Evolutionary conservation across 2,888 invertebrate species (phyloP), one percentile per base, ranked within the genome.

Genomic region (Labia minor): DNA sequence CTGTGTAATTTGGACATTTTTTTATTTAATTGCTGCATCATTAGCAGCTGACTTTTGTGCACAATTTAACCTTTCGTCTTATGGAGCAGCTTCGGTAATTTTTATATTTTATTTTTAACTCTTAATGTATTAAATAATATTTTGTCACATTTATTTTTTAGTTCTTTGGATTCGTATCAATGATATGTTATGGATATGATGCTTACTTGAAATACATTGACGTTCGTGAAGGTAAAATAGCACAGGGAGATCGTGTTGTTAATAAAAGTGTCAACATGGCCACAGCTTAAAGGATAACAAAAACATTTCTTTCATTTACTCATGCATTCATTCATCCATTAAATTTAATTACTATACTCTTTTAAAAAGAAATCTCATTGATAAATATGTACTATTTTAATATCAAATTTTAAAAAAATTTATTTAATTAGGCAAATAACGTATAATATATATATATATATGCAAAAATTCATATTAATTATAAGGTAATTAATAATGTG

Each of bases 111-210:
- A 26, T 26, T 19, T 64, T 18, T 21, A 16, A 26, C 18, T n/a
- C 20, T 4, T 65, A 19, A 49, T 37, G 16, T 21, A 14, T 1
- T 37, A 18, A 14, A 21, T 37, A 26, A 18, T 8, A 11, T 10
- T 21, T 3, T 16, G 20, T 26, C n/a, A n/a, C n/a, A n/a, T 63
- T 37, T 71, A 73, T 70, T 72, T 82, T 84, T 33, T 78, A 92
- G 92, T 89, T 93, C 78, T 94, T 94, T 78, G 93, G 92, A 19
- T 93, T 89, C 78, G 83, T 85, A 72, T 88, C 88, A 18, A 91
- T 89, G 87, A 77, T 86, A 20, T 85, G 83, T 33, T 95, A 93
- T 79, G 89, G 83, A 1, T 82, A 82, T 71, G 94, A 95, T 76
- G 86, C 89, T 37, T 91, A 85, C 78, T 75, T 92, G 49, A 94